Conservation (phyloP, 2,888 invertebrate species). For the Allygus modestus region DNA sequence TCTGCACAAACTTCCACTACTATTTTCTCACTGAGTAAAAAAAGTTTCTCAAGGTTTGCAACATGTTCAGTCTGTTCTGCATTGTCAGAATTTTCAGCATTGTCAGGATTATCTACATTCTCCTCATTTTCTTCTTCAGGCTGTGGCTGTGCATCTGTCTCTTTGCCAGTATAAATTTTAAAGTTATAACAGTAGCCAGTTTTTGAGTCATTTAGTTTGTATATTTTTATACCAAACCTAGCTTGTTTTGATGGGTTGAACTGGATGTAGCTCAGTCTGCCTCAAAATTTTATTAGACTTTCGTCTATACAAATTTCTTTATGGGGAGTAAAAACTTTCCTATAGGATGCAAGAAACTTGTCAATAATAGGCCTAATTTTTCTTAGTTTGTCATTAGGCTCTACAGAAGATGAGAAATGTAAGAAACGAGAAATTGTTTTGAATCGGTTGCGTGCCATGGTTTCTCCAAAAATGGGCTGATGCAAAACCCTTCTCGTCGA, state of each 20-base stretch:
- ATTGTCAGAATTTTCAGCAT: background rate
- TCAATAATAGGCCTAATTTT: conserved; percentile 59
- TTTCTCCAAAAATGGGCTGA: background rate
- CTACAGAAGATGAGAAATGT: background rate
- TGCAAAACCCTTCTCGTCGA: background rate
- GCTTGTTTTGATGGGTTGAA: conserved; percentile 72
- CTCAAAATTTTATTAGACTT: conserved; percentile 72
- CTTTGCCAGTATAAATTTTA: conserved; percentile 4
- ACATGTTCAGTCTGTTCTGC: background rate
- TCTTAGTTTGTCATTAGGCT: conserved; percentile 64
- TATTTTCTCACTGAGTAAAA: no score
- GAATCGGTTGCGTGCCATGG: background rate
- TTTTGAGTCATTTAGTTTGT: conserved; percentile 69
- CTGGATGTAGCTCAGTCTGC: conserved; percentile 71
- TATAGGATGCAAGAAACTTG: background rate
- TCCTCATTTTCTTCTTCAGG: background rate
- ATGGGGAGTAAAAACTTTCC: conserved; percentile 65
- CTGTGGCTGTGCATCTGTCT: background rate
- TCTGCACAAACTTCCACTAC: no score
- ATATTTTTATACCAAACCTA: conserved; percentile 72
- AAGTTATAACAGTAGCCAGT: conserved; percentile 26
- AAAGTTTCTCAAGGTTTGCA: no score
- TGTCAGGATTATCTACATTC: background rate
- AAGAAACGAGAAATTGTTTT: background rate
- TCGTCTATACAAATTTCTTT: conserved; percentile 72